Percentiles rank a stretch among this genome's conserved stretches.
Evolutionary conservation across 30 jellyfish, hydroid and myxozoan genomes (phyloP).

Genomic region (Aurelia sp.): DNA sequence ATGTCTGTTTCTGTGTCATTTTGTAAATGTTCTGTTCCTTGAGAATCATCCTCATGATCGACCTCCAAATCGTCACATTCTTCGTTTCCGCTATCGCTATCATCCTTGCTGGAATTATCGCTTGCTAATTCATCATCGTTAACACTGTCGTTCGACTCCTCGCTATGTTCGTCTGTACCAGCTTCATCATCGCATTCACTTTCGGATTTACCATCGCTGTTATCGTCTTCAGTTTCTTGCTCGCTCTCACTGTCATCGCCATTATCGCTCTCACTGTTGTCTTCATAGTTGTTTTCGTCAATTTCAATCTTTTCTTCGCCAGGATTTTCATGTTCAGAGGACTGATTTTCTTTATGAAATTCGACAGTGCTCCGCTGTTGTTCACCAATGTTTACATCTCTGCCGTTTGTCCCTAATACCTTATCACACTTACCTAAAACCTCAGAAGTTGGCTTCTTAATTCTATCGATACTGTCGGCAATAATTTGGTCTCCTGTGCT

Average conservation of each 20-base stretch:
- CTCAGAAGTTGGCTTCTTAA: background rate
- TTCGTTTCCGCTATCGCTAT: background rate
- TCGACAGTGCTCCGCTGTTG: background rate
- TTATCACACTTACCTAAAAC: background rate
- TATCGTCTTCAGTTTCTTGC: slow-evolving; percentile 17
- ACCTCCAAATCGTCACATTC: background rate
- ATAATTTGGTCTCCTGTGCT: no score
- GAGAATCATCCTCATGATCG: background rate
- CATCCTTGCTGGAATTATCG: background rate
- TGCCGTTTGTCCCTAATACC: no score
- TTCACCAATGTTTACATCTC: background rate
- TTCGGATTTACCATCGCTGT: slow-evolving; percentile 1
- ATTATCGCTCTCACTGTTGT: slow-evolving; percentile 12
- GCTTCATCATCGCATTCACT: slow-evolving; percentile 17
- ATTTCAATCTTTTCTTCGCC: background rate
- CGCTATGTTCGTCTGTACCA: background rate
- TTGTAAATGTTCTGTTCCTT: background rate
- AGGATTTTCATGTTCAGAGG: background rate
- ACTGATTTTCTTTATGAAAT: background rate
- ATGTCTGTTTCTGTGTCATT: background rate
- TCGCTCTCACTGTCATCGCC: slow-evolving; percentile 22
- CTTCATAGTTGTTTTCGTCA: background rate
- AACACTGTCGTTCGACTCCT: slow-evolving; percentile 2
- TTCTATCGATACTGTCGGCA: background rate
- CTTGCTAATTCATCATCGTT: slow-evolving; percentile 4